Evolutionary conservation across 1,140 invertebrate species (phyloP).

Genomic region (Hermatobates lingyangjiaoensis): DNA sequence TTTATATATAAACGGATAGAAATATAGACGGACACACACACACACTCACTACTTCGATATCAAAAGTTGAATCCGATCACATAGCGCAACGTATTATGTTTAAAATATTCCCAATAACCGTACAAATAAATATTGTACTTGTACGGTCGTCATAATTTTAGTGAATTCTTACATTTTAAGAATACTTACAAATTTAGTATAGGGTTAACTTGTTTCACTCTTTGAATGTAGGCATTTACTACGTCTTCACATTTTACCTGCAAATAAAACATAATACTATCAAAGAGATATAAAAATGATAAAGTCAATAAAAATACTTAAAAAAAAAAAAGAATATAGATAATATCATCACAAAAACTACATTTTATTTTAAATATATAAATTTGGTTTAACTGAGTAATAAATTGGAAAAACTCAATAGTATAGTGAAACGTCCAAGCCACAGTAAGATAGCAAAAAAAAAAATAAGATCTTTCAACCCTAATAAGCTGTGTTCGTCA

Average conservation of each 20-base stretch:
- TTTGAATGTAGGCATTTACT: slow-evolving; percentile 37
- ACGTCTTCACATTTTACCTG: slow-evolving; percentile 37
- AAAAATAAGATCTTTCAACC: too few species aligned
- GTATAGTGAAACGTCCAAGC: background rate
- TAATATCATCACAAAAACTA: background rate
- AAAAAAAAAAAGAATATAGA: background rate
- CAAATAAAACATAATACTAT: slow-evolving; percentile 9
- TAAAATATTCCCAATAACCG: background rate
- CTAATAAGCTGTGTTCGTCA: too few species aligned
- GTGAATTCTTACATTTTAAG: background rate
- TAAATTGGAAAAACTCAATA: background rate
- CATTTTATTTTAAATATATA: background rate
- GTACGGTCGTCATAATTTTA: background rate
- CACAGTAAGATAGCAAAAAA: too few species aligned
- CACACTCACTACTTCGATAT: background rate
- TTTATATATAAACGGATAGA: background rate
- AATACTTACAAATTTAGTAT: slow-evolving; percentile 34
- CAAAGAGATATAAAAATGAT: background rate
- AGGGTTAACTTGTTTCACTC: slow-evolving; percentile 44
- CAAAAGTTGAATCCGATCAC: background rate
- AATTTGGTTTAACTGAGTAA: background rate
- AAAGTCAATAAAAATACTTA: background rate
- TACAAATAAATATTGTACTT: background rate
- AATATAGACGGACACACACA: background rate
- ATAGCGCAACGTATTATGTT: background rate